Base-by-base conservation (phyloP, 2,888 invertebrate species). In the Sminthurinus aureus region DNA sequence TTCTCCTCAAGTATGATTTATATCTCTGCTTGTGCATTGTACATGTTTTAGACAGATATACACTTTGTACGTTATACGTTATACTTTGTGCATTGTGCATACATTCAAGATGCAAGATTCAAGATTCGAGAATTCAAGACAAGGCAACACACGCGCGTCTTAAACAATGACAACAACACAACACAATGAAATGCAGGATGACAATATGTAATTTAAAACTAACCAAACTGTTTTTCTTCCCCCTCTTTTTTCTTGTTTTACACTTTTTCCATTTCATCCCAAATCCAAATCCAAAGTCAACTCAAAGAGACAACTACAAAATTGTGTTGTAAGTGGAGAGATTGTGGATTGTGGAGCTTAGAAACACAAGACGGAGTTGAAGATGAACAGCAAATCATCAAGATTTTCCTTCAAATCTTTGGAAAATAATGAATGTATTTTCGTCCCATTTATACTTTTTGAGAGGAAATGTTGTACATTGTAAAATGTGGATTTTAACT, bases 131-230 rank as follows among this genome's bases (percentile, higher is more conserved):
- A 38, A 38, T 38, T 4, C 38, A 38, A 6, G 6, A 58, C 58
- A 58, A 58, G 4, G 2, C 58, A 15, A 0, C 9, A 58, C 58
- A 74, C 74, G 24, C 26, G 6, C 26, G 6, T 3, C 38, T 15
- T 22, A 26, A 38, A 26, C 74, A 74, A 74, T n/a, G n/a, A 52
- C 52, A 52, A 52, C 52, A 52, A n/a, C n/a, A n/a, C n/a, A n/a
- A n/a, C n/a, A n/a, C n/a, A n/a, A n/a, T 38, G 38, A 38, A 6
- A 38, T 38, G 38, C 38, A 58, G 58, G 24, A 71, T 71, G 71
- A 71, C 71, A 71, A 71, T 71, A 11, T 71, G 71, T 71, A 71
- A 71, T 71, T 71, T 26, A 71, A 71, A 71, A 71, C 71, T 69
- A 69, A 69, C 69, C n/a, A 22, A 71, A 71, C 71, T 20, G 24